phyloP scores from a whole-genome alignment of 2,888 invertebrate species.

The Epsilonema sp. region DNA sequence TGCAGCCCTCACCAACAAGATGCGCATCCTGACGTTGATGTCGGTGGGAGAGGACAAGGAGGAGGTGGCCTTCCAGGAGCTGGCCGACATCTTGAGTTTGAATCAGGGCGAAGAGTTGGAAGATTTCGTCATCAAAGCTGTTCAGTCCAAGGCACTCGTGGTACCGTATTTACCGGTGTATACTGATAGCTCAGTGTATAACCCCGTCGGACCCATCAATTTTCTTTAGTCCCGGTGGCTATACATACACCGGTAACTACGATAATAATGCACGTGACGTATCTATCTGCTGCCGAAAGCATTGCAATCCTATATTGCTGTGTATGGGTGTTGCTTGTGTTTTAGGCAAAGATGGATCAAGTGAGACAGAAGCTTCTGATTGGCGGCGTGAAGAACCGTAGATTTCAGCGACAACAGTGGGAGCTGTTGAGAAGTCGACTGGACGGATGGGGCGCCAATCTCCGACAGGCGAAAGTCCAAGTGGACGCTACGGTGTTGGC shows the following conservation, averaged over 20 bases:
- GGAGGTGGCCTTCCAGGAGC: constrained; percentile 51
- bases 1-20: constrained; percentile 44
- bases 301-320: no score
- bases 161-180: constrained; percentile 11
- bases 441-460: constrained; percentile 3
- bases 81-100: constrained; percentile 69
- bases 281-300: no score
- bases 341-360: constrained; percentile 25
- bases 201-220: no score
- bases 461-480: constrained; percentile 1
- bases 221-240: no score
- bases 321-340: not conserved
- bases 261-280: no score
- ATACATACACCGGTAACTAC: no score
- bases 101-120: constrained; percentile 61
- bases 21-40: constrained; percentile 89
- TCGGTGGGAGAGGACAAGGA: constrained; percentile 71
- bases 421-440: constrained; percentile 3
- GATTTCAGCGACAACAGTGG: constrained; percentile 5
- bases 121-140: constrained; percentile 80
- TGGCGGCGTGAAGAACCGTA: constrained; percentile 6
- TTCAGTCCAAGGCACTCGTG: constrained; percentile 23
- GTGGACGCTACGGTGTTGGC: not conserved
- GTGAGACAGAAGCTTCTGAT: constrained; percentile 7
- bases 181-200: no score